phyloP scores from a whole-genome alignment of 2,113 vertebrate species.

The Globicephala melas region DNA sequence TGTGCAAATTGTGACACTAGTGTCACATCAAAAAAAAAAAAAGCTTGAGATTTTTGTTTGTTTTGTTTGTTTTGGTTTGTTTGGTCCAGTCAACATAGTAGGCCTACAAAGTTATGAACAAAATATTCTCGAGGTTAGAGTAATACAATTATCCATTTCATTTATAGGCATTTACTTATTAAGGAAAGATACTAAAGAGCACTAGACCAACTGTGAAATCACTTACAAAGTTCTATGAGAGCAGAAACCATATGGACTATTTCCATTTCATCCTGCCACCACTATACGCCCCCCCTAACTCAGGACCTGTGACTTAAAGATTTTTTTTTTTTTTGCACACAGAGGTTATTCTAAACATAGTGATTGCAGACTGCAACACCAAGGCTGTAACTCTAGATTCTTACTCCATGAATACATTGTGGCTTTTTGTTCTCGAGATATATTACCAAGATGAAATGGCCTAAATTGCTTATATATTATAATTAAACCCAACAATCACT shows the following conservation, averaged over 20 bases:
- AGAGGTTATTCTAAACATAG: background rate
- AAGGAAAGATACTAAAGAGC: background rate
- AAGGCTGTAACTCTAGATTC: background rate
- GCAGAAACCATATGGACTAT: background rate
- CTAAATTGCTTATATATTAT: slow-evolving; percentile 37
- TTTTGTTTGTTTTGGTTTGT: background rate
- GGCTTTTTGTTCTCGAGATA: slow-evolving; percentile 23
- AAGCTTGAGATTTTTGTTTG: background rate
- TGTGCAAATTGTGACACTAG: background rate
- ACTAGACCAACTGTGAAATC: background rate
- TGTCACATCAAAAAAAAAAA: background rate
- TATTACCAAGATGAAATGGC: slow-evolving; percentile 40
- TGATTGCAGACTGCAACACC: background rate
- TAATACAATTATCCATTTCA: background rate
- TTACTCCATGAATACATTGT: background rate
- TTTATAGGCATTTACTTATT: background rate
- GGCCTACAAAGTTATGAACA: background rate
- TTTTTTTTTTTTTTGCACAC: background rate
- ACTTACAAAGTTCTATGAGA: background rate
- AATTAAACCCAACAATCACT: slow-evolving; percentile 69
- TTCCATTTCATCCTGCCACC: background rate
- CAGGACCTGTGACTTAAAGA: background rate
- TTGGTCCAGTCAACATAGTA: background rate
- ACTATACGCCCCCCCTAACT: background rate
- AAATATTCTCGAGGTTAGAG: background rate